Conservation (phyloP, 2,797 vertebrate species). For the Melanotaenia trifasciata region DNA sequence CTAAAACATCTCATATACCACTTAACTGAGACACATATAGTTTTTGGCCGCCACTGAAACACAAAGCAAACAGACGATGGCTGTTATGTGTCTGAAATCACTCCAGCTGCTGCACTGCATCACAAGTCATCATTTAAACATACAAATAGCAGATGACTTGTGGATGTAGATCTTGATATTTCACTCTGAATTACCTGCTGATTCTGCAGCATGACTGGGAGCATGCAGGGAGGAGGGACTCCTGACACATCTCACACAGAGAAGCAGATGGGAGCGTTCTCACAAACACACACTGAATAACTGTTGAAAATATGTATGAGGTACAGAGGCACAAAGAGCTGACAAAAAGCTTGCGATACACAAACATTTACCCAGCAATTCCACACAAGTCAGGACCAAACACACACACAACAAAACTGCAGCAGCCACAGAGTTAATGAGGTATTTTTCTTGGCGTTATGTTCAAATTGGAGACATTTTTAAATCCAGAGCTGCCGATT, state of each 20-base stretch:
- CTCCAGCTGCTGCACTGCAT: not conserved
- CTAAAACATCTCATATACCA: not conserved
- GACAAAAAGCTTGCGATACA: constrained; percentile 20
- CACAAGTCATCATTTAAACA: not conserved
- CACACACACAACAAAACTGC: constrained; percentile 1
- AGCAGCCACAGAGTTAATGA: constrained; percentile 12
- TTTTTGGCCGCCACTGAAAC: not conserved
- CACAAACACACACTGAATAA: constrained; percentile 25
- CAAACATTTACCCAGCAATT: not conserved
- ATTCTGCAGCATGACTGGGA: not conserved
- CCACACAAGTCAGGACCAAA: constrained; percentile 17
- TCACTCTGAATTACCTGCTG: not conserved
- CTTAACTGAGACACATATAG: accelerated
- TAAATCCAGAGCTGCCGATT: not conserved
- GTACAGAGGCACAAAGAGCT: constrained; percentile 42
- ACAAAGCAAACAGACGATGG: not conserved
- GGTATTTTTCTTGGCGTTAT: not conserved
- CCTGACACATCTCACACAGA: not conserved
- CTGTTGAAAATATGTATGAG: constrained; percentile 14
- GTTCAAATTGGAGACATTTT: not conserved
- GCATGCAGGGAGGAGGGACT: not conserved
- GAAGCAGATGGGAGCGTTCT: constrained; percentile 6
- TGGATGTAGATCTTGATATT: not conserved
- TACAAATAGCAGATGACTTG: not conserved
- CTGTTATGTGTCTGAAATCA: not conserved